Conservation (phyloP, 2,113 vertebrate genomes). For the Albula goreensis region DNA sequence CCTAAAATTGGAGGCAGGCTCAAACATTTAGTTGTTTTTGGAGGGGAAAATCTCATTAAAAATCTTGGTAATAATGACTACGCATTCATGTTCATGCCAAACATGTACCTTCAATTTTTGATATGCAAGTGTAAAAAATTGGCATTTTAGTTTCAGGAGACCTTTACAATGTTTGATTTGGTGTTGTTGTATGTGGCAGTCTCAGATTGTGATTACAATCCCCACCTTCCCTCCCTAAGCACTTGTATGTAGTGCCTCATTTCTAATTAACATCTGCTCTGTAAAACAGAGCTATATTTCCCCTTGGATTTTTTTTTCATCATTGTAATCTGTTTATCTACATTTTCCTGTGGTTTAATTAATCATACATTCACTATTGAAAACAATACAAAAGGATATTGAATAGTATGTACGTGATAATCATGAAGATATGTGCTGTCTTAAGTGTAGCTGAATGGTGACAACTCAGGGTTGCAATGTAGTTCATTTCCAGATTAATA, state of each 20-base stretch:
- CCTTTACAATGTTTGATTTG: constrained; percentile 48
- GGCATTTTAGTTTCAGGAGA: too few species aligned
- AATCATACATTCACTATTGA: neutral
- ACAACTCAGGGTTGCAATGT: constrained; percentile 50
- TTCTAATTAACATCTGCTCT: constrained; percentile 73
- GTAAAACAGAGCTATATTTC: constrained; percentile 65
- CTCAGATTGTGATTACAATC: constrained; percentile 49
- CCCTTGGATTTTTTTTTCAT: constrained; percentile 25
- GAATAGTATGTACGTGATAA: constrained; percentile 40
- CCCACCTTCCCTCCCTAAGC: constrained; percentile 52
- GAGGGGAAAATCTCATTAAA: too few species aligned
- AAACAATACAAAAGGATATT: constrained; percentile 22
- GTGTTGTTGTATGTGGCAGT: constrained; percentile 65
- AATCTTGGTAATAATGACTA: too few species aligned
- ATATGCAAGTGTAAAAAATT: too few species aligned
- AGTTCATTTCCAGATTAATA: constrained; percentile 38
- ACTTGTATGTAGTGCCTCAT: constrained; percentile 57
- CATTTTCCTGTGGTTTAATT: constrained; percentile 3
- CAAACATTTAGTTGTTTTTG: too few species aligned
- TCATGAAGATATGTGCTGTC: constrained; percentile 47
- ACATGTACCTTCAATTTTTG: too few species aligned
- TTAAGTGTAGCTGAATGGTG: constrained; percentile 43
- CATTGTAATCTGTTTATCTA: constrained; percentile 10
- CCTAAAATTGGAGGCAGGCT: too few species aligned
- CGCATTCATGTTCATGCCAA: too few species aligned